phyloP scores from a whole-genome alignment of 2,797 vertebrate species.

The Megaceryle alcyon region DNA sequence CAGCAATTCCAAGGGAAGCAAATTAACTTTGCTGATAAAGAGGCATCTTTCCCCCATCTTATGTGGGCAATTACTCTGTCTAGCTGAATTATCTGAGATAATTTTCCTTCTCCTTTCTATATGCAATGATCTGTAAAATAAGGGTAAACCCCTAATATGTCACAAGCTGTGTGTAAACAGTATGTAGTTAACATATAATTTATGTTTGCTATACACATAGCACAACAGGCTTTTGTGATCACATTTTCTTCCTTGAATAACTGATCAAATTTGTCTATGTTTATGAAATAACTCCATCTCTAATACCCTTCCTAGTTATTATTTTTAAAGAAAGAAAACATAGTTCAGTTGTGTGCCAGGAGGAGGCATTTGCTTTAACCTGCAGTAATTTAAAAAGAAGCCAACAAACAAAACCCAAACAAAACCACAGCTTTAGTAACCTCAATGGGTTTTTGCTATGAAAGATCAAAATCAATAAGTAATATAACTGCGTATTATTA shows the following conservation, averaged over 20 bases:
- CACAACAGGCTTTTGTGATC: background rate
- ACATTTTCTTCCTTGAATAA: background rate
- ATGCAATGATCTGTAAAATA: background rate
- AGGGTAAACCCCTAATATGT: background rate
- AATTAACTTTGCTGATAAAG: background rate
- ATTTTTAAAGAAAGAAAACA: background rate
- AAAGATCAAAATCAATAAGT: background rate
- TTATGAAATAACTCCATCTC: background rate
- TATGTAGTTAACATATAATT: background rate
- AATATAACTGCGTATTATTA: conserved; percentile 39
- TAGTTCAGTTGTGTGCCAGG: background rate
- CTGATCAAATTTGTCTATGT: background rate
- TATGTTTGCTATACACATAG: background rate
- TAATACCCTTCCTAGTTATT: background rate
- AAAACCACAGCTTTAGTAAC: background rate
- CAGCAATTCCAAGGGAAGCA: background rate
- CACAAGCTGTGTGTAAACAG: background rate
- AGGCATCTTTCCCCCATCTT: background rate
- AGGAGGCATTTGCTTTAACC: background rate
- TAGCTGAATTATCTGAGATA: background rate
- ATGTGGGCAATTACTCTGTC: background rate
- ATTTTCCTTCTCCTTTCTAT: background rate
- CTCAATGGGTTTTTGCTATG: background rate
- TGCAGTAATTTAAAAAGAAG: background rate
- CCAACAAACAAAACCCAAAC: background rate